A percentile compares a stretch with the other conserved stretches of the same genome.
phyloP scores from a whole-genome alignment of 1,140 invertebrate species.

The Lepidurus apus region DNA sequence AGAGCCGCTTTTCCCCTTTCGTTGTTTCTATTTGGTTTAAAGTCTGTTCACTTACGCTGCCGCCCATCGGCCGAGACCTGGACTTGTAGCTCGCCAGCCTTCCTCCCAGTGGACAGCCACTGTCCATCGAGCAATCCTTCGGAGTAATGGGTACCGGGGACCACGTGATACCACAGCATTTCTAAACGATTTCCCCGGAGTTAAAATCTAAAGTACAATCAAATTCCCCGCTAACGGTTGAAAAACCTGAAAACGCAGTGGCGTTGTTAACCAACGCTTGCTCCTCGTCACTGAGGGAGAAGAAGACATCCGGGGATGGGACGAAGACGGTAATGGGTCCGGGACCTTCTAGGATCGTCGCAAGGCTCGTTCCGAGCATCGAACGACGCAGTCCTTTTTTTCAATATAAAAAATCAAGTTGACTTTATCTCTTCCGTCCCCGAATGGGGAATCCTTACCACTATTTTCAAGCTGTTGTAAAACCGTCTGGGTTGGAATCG shows the following conservation, averaged over 20 bases:
- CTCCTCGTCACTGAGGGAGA: not conserved
- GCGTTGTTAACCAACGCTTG: conserved; percentile 17
- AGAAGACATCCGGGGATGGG: conserved; percentile 16
- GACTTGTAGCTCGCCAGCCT: conserved; percentile 37
- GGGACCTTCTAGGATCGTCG: conserved; percentile 15
- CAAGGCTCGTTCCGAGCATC: conserved; percentile 28
- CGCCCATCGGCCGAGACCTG: conserved; percentile 38
- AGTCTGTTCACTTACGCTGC: conserved; percentile 37
- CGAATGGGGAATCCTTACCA: conserved; percentile 24
- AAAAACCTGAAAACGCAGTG: not conserved
- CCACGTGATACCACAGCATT: conserved; percentile 40
- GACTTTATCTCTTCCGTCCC: not conserved
- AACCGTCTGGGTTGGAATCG: conserved; percentile 31
- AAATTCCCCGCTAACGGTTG: not conserved
- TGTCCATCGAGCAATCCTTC: conserved; percentile 40
- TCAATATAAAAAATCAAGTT: conserved; percentile 24
- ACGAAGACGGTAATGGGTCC: conserved; percentile 34
- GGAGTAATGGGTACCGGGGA: conserved; percentile 41
- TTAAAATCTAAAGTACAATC: not conserved
- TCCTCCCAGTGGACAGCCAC: conserved; percentile 39
- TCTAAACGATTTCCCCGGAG: conserved; percentile 35
- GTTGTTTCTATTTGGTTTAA: not conserved
- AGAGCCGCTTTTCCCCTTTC: not conserved
- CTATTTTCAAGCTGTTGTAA: conserved; percentile 31
- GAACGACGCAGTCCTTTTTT: conserved; percentile 30